Percentiles rank a stretch among this genome's conserved stretches.
These are phyloP conservation scores for Drosophila simulans DNA, from an alignment of 1,140 invertebrate species.

Conservation along the genomic window DNA sequence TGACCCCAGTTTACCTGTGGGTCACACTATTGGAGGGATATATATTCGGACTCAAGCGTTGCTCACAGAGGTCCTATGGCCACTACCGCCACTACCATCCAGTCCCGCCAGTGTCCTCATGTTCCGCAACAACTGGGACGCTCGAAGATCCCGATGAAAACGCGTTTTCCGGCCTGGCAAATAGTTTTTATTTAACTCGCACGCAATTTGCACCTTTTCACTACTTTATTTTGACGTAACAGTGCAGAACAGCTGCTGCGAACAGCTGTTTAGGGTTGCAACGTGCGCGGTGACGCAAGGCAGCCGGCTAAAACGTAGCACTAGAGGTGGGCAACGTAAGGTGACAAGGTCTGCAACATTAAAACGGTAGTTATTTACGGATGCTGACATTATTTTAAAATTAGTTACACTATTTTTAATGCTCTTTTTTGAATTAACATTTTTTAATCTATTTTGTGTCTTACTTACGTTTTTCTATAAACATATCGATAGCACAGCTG, in stretches of 20 bases:
- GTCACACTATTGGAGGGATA: conserved; percentile 4
- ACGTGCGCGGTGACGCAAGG: conserved; percentile 28
- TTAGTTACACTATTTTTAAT: too few species aligned
- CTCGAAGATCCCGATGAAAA: neutral
- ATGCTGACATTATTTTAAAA: too few species aligned
- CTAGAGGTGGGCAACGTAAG: neutral
- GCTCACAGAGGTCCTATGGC: conserved; percentile 8
- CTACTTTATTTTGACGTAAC: conserved; percentile 75
- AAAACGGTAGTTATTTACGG: neutral
- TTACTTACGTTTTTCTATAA: too few species aligned
- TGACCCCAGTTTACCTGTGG: conserved; percentile 16
- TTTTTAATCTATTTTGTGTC: too few species aligned
- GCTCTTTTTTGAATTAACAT: too few species aligned
- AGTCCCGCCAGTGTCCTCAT: conserved; percentile 13
- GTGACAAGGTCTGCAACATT: neutral
- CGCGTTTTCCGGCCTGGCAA: conserved; percentile 1
- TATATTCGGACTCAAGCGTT: neutral
- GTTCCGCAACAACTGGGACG: neutral
- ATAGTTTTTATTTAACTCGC: conserved; percentile 50
- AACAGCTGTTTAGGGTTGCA: conserved; percentile 37
- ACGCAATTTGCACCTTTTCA: conserved; percentile 42
- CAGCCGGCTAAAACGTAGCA: neutral
- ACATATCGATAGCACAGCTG: conserved; percentile 18
- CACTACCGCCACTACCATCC: conserved; percentile 30
- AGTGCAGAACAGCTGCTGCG: conserved; percentile 60